phyloP scores from a whole-genome alignment of 2,113 vertebrate species.

The Psilopsiagon aymara region DNA sequence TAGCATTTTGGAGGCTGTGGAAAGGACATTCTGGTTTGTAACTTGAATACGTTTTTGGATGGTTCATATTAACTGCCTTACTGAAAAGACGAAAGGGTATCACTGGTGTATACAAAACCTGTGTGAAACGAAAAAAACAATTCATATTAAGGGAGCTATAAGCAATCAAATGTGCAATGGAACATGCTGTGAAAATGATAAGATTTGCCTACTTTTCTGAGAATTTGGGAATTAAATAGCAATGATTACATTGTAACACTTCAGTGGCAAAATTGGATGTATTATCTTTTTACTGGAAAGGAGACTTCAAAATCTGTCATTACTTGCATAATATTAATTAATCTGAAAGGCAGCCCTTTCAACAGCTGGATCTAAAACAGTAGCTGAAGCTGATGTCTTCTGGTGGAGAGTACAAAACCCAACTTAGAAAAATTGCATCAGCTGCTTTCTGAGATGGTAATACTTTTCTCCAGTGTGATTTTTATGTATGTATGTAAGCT shows the following conservation, averaged over 20 bases:
- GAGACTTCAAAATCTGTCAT: neutral
- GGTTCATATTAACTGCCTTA: neutral
- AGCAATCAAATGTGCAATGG: neutral
- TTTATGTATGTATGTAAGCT: neutral
- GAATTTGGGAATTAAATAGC: neutral
- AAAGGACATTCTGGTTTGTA: conserved; percentile 2
- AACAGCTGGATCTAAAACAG: neutral
- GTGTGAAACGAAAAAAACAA: neutral
- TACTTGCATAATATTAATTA: neutral
- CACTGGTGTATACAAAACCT: conserved; percentile 32
- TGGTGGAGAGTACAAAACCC: neutral
- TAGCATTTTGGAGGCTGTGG: neutral
- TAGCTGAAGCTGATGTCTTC: neutral
- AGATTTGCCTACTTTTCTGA: conserved; percentile 11
- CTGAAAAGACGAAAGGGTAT: conserved; percentile 1
- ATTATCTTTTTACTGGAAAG: neutral
- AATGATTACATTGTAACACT: neutral
- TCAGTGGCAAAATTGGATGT: neutral
- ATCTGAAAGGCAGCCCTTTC: neutral
- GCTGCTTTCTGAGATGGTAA: neutral
- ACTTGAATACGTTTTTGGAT: neutral
- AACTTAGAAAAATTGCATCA: neutral
- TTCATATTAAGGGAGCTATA: conserved; percentile 18
- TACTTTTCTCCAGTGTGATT: neutral
- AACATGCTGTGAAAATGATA: conserved; percentile 17